Evolutionary conservation across 2,113 vertebrate species (phyloP), one percentile per base, ranked within the genome.

Genomic region (Prunella himalayana): DNA sequence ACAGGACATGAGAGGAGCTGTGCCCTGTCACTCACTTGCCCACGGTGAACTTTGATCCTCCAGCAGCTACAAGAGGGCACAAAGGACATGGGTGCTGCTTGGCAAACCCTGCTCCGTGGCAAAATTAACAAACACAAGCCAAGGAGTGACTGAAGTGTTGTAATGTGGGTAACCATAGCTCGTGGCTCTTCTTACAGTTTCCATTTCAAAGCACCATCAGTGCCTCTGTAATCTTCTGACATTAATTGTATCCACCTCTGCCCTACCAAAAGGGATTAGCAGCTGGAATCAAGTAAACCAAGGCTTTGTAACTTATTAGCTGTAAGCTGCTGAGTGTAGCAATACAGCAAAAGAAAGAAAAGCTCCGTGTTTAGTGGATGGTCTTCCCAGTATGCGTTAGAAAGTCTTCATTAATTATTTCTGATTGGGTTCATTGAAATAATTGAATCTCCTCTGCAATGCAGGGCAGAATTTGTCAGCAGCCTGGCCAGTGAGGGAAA

Each of bases 401-500:
- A 93, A 94, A 42, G 64, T 82, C 76, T 93, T 93, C 88, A 85
- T 97, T 95, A 95, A 95, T 96, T 94, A 92, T 95, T 95, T 75
- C 85, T 85, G 80, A 94, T 79, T 35, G 70, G 42, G 35, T 85
- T 93, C 86, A 82, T 47, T 92, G 87, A 44, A 91, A 79, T 82
- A 96, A 96, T 76, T 95, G 73, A 82, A 88, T 91, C 2, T 0
- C 85, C 56, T 80, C 90, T 94, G 85, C 90, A 95, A 77, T 81
- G 88, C 85, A 94, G 90, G 85, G 61, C 69, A 86, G 95, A 80
- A 79, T 78, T 94, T 95, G 73, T 86, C 89, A 90, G 91, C 79
- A 70, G 57, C 35, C 68, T 94, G 82, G 75, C 75, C 64, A 54
- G 41, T 7, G 79, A 92, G 42, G 49, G 22, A 65, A 54, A 68